Evolutionary conservation across 2,113 vertebrate genomes (phyloP).

Genomic region (Chloropsis cyanopogon): DNA sequence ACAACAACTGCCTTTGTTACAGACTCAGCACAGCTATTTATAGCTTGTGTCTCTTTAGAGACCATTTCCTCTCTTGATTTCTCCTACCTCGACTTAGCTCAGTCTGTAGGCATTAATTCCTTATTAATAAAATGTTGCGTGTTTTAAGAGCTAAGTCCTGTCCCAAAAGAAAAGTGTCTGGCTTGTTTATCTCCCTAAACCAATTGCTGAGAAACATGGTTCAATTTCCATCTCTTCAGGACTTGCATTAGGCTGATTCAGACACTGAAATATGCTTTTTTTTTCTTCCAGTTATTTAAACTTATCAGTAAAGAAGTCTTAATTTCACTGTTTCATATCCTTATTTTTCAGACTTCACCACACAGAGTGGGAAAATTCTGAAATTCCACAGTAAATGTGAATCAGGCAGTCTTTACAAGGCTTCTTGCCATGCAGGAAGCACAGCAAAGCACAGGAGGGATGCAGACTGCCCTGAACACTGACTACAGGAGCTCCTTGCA

Average conservation of each 20-base stretch:
- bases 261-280: not conserved
- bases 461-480: not conserved
- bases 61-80: conserved; percentile 33
- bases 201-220: not conserved
- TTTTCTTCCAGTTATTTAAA: not conserved
- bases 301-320: not conserved
- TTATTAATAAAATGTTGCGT: not conserved
- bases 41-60: conserved; percentile 28
- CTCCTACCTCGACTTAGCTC: not conserved
- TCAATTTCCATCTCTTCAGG: not conserved
- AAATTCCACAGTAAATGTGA: not conserved
- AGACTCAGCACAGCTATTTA: conserved; percentile 48
- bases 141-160: not conserved
- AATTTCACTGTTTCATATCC: not conserved
- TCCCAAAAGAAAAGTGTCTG: not conserved
- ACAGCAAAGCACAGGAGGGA: not conserved
- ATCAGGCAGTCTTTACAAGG: not conserved
- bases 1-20: conserved; percentile 54
- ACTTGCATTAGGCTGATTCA: not conserved
- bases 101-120: not conserved
- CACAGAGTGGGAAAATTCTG: not conserved
- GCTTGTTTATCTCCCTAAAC: not conserved
- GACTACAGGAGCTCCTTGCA: not conserved
- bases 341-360: not conserved
- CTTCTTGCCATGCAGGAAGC: not conserved